Evolutionary conservation across 2,888 invertebrate species (phyloP), one percentile per base, ranked within the genome.

Genomic region (Ectemnius continuus): DNA sequence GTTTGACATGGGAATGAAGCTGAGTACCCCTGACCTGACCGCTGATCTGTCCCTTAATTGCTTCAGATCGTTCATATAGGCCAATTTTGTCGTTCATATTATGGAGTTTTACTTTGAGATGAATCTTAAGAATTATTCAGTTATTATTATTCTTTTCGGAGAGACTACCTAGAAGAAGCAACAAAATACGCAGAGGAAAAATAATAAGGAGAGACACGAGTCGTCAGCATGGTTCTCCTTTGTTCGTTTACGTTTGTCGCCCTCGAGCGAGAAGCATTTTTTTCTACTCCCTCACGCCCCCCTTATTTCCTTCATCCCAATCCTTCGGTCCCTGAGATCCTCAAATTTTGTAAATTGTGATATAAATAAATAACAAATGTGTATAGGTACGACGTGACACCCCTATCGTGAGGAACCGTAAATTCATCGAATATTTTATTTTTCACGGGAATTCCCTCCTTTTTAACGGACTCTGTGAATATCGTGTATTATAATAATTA

Each of bases 401-500:
- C 76, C 73, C 75, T 75, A 80, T 78, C 78, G 84, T 82, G 84
- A 86, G 84, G 81, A 82, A 84, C 82, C 84, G 79, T 79, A 86
- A 88, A 88, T 86, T 86, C 84, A 87, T 83, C 78, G 84, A 85
- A 84, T 82, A 85, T 87, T 85, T 87, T 87, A 84, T 83, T 87
- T 86, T 79, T 79, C 81, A 85, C 73, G 84, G 79, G 76, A 85
- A 81, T 69, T 78, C 81, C 81, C 78, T 78, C 75, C 84, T 84
- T 89, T 88, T 88, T 88, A 84, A 89, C 85, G 85, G 85, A 88
- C 87, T 88, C 87, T 91, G 90, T 91, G 90, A 90, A 91, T 91
- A 91, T 90, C 88, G 86, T 91, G 90, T 90, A 90, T 90, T 89
- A 90, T 91, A 90, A 88, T 88, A 87, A 90, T 87, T 89, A 89